Base-by-base conservation (phyloP, 2,888 invertebrate genomes). In the Empis stercorea region DNA sequence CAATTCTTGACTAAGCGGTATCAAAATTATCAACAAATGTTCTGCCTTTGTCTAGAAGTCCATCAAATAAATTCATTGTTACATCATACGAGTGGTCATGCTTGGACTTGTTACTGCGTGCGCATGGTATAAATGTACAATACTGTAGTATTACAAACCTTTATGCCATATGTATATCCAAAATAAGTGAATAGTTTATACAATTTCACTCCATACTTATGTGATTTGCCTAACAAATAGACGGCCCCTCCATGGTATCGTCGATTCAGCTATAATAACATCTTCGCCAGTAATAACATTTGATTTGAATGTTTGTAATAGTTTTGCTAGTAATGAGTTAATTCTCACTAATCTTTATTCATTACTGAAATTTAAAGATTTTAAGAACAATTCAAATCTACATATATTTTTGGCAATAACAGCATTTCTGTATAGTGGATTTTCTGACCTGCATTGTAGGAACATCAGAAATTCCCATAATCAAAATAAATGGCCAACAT, bases 181-280 rank as follows among this genome's bases (percentile, higher is more conserved):
- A 9, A 16, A 10, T 43, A 32, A 10, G 43, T 38, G 20, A 30
- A 47, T 20, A 48, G 36, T 16, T 47, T 51, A 40, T 42, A 44
- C n/a, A 46, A 10, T 43, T 46, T 48, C 27, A 48, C 41, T 10
- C 49, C 46, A 44, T 42, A 47, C 30, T 51, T 51, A 39, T 48
- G 47, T 10, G 46, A 30, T 44, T 47, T 48, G 46, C 2, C 48
- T 38, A 16, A 49, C 48, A 20, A 44, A 36, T 7, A 48, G 36
- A 42, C 48, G 47, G 10, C 44, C 46, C 30, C 47, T 20, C 38
- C 45, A 48, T 11, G 44, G 46, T 42, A 48, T 51, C 44, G 46
- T 48, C 14, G 30, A 36, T 23, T 49, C 45, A 27, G 4, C 23
- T 4, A 27, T 27, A 27, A 27, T 7, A 27, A 27, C 9, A 27